These are phyloP conservation scores for Sesia bembeciformis DNA, from an alignment of 2,888 invertebrate genomes.

Conservation along the genomic window DNA sequence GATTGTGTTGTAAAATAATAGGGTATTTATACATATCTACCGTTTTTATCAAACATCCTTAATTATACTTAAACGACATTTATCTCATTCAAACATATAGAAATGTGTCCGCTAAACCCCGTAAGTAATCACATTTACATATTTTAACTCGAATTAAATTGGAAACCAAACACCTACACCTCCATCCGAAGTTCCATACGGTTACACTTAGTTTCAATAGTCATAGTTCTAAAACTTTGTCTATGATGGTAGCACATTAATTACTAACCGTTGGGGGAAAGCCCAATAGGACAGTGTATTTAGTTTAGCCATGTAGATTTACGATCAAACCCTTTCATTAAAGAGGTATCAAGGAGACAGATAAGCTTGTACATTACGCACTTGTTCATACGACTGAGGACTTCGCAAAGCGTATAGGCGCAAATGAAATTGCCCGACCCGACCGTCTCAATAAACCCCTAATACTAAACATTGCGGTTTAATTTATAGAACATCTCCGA, in stretches of 20 bases:
- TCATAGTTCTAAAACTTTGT: constrained; percentile 60
- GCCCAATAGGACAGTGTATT: constrained; percentile 62
- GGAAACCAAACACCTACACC: constrained; percentile 53
- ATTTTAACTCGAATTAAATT: constrained; percentile 58
- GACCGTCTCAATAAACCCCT: constrained; percentile 17
- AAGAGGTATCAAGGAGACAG: constrained; percentile 69
- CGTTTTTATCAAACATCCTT: no score
- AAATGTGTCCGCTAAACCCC: constrained; percentile 8
- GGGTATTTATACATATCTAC: no score
- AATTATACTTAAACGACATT: no score
- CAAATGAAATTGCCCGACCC: constrained; percentile 50
- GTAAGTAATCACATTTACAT: constrained; percentile 40
- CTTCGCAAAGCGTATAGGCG: constrained; percentile 50
- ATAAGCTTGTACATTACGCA: constrained; percentile 61
- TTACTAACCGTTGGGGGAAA: constrained; percentile 52
- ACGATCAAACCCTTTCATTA: constrained; percentile 72
- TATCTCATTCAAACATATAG: neutral
- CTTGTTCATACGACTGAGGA: constrained; percentile 58
- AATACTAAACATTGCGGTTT: constrained; percentile 28
- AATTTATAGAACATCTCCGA: constrained; percentile 18
- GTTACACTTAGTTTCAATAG: constrained; percentile 65
- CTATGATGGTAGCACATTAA: constrained; percentile 66
- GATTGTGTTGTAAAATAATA: no score
- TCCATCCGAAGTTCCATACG: constrained; percentile 58
- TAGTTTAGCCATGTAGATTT: constrained; percentile 69